phyloP scores from a whole-genome alignment of 2,888 invertebrate genomes.

The Apoda limacodes region DNA sequence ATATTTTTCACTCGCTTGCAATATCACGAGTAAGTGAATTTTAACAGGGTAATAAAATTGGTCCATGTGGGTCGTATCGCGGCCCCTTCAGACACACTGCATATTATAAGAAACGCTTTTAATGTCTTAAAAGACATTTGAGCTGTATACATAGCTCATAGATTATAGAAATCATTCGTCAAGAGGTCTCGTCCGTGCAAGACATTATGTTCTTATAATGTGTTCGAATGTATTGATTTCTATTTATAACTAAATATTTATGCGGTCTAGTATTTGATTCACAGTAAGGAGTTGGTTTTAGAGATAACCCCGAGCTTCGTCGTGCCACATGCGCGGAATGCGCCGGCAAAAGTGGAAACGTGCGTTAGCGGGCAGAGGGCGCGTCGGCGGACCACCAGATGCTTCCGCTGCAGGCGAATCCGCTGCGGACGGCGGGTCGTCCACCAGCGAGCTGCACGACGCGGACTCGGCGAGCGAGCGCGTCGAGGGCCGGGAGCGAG shows the following conservation, averaged over 20 bases:
- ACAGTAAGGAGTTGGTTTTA: slow-evolving; percentile 46
- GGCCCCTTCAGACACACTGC: too few species aligned
- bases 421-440: slow-evolving; percentile 25
- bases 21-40: slow-evolving; percentile 50
- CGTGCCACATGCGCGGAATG: slow-evolving; percentile 43
- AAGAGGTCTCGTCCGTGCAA: too few species aligned
- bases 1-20: neutral
- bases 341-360: slow-evolving; percentile 60
- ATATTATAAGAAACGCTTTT: too few species aligned
- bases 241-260: too few species aligned
- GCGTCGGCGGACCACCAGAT: slow-evolving; percentile 22
- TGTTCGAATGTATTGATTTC: too few species aligned
- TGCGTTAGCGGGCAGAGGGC: slow-evolving; percentile 33
- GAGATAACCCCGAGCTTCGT: slow-evolving; percentile 52
- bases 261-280: too few species aligned
- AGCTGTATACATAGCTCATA: too few species aligned
- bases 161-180: too few species aligned
- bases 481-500: slow-evolving; percentile 51
- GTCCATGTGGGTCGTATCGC: too few species aligned
- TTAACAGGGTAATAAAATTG: slow-evolving; percentile 61
- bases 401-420: slow-evolving; percentile 24
- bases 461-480: slow-evolving; percentile 64
- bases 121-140: too few species aligned
- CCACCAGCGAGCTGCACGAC: slow-evolving; percentile 55
- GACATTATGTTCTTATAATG: too few species aligned